These are phyloP conservation scores for Apotomis betuletana DNA, from an alignment of 2,888 invertebrate genomes.

Conservation along the genomic window DNA sequence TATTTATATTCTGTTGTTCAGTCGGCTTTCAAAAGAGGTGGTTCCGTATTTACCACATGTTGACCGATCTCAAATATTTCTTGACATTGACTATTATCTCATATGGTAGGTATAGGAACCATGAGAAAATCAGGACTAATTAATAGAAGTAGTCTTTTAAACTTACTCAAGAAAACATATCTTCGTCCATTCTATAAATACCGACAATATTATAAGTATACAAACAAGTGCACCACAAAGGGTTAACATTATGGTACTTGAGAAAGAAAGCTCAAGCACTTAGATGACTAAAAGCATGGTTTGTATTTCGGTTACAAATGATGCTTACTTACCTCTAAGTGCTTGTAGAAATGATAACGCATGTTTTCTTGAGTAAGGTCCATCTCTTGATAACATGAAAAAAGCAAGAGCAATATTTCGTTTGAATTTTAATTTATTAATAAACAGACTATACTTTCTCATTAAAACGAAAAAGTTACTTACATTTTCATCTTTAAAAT, in stretches of 20 bases:
- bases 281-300: slow-evolving; percentile 36
- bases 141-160: too few species aligned
- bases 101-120: too few species aligned
- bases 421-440: too few species aligned
- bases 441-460: too few species aligned
- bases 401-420: too few species aligned
- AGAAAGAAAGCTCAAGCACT: slow-evolving; percentile 37
- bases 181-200: slow-evolving; percentile 12
- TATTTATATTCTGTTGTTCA: too few species aligned
- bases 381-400: neutral
- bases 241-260: slow-evolving; percentile 37
- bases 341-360: slow-evolving; percentile 23
- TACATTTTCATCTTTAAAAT: neutral
- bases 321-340: slow-evolving; percentile 25
- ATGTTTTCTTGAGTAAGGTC: slow-evolving; percentile 28
- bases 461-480: neutral
- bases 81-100: too few species aligned
- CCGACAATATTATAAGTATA: slow-evolving; percentile 8
- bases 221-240: slow-evolving; percentile 25
- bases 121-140: too few species aligned
- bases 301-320: slow-evolving; percentile 26
- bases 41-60: too few species aligned
- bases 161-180: neutral
- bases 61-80: too few species aligned
- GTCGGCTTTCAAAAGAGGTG: too few species aligned